Evolutionary conservation across 2,113 vertebrate species (phyloP).

Genomic region (Ahaetulla prasina): DNA sequence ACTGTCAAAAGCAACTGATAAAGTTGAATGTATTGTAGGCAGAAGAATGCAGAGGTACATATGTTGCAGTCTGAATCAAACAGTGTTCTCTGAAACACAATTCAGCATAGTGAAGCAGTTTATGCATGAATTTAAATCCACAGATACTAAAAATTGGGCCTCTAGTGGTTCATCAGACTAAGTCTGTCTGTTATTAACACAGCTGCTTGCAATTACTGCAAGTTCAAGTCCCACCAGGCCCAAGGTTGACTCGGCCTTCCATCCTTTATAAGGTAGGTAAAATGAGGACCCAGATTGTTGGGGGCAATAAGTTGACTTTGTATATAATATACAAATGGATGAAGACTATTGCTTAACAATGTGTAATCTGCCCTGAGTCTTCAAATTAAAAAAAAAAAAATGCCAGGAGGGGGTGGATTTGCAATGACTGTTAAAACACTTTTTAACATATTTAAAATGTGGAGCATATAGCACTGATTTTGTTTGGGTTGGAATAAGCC

Average conservation of each 20-base stretch:
- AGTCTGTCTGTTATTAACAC: too few species aligned
- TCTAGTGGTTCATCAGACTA: too few species aligned
- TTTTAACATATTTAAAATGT: neutral
- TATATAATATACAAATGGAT: too few species aligned
- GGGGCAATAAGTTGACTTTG: too few species aligned
- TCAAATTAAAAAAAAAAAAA: too few species aligned
- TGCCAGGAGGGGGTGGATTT: neutral
- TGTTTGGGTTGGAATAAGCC: neutral
- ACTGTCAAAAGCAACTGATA: neutral
- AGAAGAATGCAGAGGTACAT: conserved; percentile 9
- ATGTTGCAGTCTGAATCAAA: conserved; percentile 1
- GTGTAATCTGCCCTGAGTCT: too few species aligned
- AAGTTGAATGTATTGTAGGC: neutral
- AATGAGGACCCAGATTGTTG: too few species aligned
- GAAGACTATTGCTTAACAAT: too few species aligned
- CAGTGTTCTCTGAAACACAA: neutral
- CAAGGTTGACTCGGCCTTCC: too few species aligned
- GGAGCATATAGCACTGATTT: neutral
- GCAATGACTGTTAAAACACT: neutral
- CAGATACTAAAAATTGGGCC: conserved; percentile 15
- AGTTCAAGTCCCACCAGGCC: too few species aligned
- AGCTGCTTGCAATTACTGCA: too few species aligned
- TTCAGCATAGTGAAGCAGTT: neutral
- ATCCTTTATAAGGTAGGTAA: too few species aligned
- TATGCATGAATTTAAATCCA: neutral